Conservation (phyloP, 2,888 invertebrate genomes). For the Ophion ventricosus region DNA sequence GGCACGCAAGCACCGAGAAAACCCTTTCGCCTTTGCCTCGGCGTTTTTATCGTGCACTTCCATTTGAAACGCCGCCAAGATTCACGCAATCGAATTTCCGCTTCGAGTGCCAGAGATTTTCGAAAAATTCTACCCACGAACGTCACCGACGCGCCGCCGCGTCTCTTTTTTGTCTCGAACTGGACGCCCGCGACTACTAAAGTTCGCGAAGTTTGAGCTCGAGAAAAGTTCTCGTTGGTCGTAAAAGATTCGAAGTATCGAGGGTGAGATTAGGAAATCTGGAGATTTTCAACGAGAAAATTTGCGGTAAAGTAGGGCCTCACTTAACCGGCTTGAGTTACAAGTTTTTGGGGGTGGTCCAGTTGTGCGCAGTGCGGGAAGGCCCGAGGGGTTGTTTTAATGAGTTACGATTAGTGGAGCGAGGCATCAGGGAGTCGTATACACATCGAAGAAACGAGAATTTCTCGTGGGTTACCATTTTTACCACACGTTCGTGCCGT, state of each 20-base stretch:
- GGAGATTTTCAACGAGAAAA: constrained; percentile 71
- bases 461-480: constrained; percentile 76
- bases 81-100: constrained; percentile 21
- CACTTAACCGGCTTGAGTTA: constrained; percentile 49
- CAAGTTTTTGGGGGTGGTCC: constrained; percentile 46
- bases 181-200: neutral
- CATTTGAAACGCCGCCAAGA: constrained; percentile 60
- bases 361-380: constrained; percentile 31
- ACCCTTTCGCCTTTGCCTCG: constrained; percentile 13
- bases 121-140: constrained; percentile 21
- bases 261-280: constrained; percentile 50
- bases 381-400: constrained; percentile 77
- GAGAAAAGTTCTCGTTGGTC: constrained; percentile 37
- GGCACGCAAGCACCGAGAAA: constrained; percentile 28
- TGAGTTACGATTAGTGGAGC: constrained; percentile 81
- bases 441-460: constrained; percentile 66
- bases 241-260: constrained; percentile 51
- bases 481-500: constrained; percentile 71
- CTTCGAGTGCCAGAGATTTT: neutral
- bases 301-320: constrained; percentile 73
- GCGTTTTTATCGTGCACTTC: constrained; percentile 20
- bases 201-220: neutral
- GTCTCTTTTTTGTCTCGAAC: neutral
- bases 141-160: too few species aligned
- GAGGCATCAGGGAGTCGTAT: constrained; percentile 81